Evolutionary conservation across 2,797 vertebrate species (phyloP), one percentile per base, ranked within the genome.

Genomic region (Garrulus glandarius): DNA sequence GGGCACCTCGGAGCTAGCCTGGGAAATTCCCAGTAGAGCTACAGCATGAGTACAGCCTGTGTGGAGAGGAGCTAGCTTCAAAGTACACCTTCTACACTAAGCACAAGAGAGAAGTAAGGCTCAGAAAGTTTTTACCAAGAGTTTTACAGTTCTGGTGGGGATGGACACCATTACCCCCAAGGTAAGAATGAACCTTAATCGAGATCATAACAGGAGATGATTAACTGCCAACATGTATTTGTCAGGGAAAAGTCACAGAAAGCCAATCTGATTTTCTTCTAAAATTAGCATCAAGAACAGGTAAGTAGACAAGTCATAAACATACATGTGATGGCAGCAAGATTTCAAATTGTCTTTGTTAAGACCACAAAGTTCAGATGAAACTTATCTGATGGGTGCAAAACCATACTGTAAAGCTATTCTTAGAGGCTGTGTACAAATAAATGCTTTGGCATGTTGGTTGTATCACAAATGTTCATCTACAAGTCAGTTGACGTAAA

Each of bases 151-250:
- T 85, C 64, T 77, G 47, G 23, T 55, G 47, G 19, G 29, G 16
- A 55, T n/a, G 52, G 55, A 47, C 39, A 59, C 24, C 29, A 20
- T 18, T 60, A 6, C 4, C 37, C 46, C 5, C 47, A 87, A 63
- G 70, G 75, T 39, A 85, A 83, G 52, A 37, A 53, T 70, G 29
- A 56, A 1, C 60, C 49, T 77, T 17, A 9, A 37, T 60, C 60
- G 32, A 91, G 83, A 93, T 86, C 6, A 5, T 88, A 92, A 93
- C 71, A 90, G 34, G 23, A 86, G 32, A 64, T 81, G 79, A 92
- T 85, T 93, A 88, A 21, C 69, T 95, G 88, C 37, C 88, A 93
- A 27, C 49, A 26, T 3, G 3, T 9, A 81, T 95, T 93, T 92
- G 65, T 93, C 85, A 94, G 12, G 32, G 50, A 84, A 69, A 84